phyloP scores from a whole-genome alignment of 2,888 invertebrate genomes.

The Noctua pronuba region DNA sequence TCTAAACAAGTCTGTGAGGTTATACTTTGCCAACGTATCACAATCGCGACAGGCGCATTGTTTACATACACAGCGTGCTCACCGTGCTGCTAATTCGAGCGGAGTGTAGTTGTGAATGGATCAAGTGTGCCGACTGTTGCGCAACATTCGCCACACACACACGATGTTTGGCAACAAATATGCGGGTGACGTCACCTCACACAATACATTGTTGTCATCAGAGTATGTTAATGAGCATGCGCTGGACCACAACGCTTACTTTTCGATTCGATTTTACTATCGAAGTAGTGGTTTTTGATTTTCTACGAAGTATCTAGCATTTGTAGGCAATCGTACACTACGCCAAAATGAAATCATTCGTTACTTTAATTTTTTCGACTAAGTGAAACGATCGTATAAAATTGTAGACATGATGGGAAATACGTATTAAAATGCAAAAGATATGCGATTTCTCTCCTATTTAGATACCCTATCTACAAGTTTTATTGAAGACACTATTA shows the following conservation, averaged over 20 bases:
- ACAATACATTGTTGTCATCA: constrained; percentile 38
- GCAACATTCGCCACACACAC: constrained; percentile 28
- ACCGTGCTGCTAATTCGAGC: constrained; percentile 42
- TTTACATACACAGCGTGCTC: constrained; percentile 46
- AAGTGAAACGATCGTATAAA: background rate
- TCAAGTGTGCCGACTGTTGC: constrained; percentile 48
- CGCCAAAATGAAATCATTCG: background rate
- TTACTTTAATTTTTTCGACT: background rate
- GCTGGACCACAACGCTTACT: constrained; percentile 15
- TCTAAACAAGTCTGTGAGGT: constrained; percentile 36
- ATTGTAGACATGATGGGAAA: no score
- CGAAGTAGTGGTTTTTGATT: background rate
- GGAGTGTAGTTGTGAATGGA: constrained; percentile 44
- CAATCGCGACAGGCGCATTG: constrained; percentile 58
- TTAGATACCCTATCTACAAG: background rate
- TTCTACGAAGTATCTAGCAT: constrained; percentile 1
- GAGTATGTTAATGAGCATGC: constrained; percentile 13
- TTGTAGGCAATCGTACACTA: background rate
- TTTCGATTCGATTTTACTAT: constrained; percentile 22
- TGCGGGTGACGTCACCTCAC: constrained; percentile 46
- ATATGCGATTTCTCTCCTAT: background rate
- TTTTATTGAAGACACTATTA: constrained; percentile 11
- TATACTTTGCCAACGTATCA: constrained; percentile 43
- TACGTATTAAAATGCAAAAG: background rate
- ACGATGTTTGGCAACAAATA: constrained; percentile 28